Percentiles rank a stretch among this genome's conserved stretches.
Evolutionary conservation across 30 jellyfish, hydroid and myxozoan species (phyloP).

Genomic region (Nemopilema nomurai): DNA sequence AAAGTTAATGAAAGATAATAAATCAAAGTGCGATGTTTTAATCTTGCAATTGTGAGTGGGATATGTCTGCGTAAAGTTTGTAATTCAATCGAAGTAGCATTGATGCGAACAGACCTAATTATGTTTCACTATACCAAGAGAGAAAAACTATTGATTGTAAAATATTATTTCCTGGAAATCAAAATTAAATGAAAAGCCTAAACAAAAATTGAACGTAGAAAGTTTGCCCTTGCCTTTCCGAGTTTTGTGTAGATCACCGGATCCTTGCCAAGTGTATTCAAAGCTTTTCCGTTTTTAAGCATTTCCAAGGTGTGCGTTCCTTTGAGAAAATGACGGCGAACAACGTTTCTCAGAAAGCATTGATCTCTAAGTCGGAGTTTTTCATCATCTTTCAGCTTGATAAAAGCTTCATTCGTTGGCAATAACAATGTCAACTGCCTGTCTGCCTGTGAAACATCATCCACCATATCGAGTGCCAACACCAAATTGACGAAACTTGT

Average conservation of each 20-base stretch:
- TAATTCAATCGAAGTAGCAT: too few relatives aligned
- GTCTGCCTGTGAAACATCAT: slow-evolving; percentile 32
- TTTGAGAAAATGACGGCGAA: slow-evolving; percentile 70
- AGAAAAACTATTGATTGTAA: too few relatives aligned
- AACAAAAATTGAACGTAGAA: not conserved
- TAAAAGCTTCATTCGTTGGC: slow-evolving; percentile 81
- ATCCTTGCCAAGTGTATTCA: slow-evolving; percentile 30
- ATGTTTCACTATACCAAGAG: too few relatives aligned
- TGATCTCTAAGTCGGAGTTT: slow-evolving; percentile 55
- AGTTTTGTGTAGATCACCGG: slow-evolving; percentile 1
- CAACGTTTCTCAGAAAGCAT: slow-evolving; percentile 67
- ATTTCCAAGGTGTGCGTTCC: slow-evolving; percentile 32
- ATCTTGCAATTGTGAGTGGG: too few relatives aligned
- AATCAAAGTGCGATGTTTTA: too few relatives aligned
- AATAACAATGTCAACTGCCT: slow-evolving; percentile 63
- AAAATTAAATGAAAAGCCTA: not conserved
- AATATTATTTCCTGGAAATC: not conserved
- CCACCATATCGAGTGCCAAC: slow-evolving; percentile 79
- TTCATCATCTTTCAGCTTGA: slow-evolving; percentile 12
- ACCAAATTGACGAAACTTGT: slow-evolving; percentile 82
- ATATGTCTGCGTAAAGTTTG: too few relatives aligned
- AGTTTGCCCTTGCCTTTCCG: slow-evolving; percentile 44
- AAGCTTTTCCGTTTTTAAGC: slow-evolving; percentile 17
- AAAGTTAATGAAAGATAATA: too few relatives aligned
- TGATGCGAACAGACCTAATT: too few relatives aligned